A percentile compares a stretch with the other conserved stretches of the same genome.
These are phyloP conservation scores for Tragelaphus scriptus DNA, from an alignment of 2,113 vertebrate genomes.

Conservation along the genomic window DNA sequence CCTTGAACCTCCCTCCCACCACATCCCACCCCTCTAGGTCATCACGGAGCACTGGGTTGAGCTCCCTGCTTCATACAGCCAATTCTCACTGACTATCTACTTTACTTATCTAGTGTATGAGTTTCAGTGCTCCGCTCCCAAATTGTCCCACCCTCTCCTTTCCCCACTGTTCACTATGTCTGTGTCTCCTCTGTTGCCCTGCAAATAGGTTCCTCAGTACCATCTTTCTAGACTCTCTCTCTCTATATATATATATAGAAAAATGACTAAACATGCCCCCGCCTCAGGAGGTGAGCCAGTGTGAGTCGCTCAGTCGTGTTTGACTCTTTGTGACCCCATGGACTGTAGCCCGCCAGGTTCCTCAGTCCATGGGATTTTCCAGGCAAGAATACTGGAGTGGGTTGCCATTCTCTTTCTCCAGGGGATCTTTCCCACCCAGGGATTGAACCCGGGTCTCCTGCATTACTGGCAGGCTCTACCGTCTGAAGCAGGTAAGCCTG, in stretches of 20 bases:
- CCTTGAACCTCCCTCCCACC: neutral
- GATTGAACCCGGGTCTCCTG: accelerated
- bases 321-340: neutral
- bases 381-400: neutral
- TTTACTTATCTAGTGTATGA: accelerated
- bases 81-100: neutral
- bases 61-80: neutral
- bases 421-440: neutral
- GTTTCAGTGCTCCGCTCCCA: accelerated
- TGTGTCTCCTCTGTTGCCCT: neutral
- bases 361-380: neutral
- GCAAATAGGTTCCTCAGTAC: neutral
- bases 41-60: neutral
- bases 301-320: accelerated
- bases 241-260: accelerated
- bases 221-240: neutral
- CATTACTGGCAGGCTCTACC: neutral
- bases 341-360: neutral
- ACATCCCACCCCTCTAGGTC: neutral
- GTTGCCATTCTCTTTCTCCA: neutral
- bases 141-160: neutral
- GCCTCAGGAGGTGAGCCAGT: neutral
- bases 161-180: neutral
- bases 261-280: neutral
- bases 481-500: neutral